phyloP scores from a whole-genome alignment of 2,888 invertebrate species.

The Lasius platythorax region DNA sequence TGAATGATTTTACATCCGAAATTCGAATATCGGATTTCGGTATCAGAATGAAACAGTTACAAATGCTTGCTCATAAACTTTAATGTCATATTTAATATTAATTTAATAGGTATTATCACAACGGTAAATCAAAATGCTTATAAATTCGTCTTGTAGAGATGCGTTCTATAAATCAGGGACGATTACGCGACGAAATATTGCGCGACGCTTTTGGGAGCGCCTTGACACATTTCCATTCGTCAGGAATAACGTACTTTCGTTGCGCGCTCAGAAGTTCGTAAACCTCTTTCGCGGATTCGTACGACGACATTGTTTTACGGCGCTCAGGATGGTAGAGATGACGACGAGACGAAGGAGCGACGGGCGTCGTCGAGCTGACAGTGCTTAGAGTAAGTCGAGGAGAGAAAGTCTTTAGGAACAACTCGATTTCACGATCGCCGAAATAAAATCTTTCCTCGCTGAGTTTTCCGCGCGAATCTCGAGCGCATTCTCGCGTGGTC shows the following conservation, averaged over 20 bases:
- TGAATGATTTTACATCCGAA: background rate
- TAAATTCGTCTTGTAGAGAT: slow-evolving; percentile 11
- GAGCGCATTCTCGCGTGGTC: slow-evolving; percentile 45
- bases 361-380: background rate
- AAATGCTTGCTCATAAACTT: background rate
- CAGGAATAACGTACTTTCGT: slow-evolving; percentile 26
- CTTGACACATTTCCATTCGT: slow-evolving; percentile 43
- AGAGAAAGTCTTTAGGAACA: slow-evolving; percentile 22
- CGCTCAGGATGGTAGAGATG: slow-evolving; percentile 28
- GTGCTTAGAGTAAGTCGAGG: background rate
- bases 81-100: background rate
- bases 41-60: background rate
- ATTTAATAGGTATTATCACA: background rate
- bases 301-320: slow-evolving; percentile 60
- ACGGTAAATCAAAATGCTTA: slow-evolving; percentile 31
- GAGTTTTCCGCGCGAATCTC: slow-evolving; percentile 29
- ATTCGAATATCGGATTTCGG: background rate
- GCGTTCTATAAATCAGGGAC: slow-evolving; percentile 28
- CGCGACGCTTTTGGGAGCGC: background rate
- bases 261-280: slow-evolving; percentile 9
- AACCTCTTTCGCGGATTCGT: slow-evolving; percentile 39
- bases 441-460: slow-evolving; percentile 56
- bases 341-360: slow-evolving; percentile 26
- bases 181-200: slow-evolving; percentile 24
- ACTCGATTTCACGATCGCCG: slow-evolving; percentile 27